These are phyloP conservation scores for Archips xylosteana DNA, from an alignment of 2,888 invertebrate species.

Conservation along the genomic window DNA sequence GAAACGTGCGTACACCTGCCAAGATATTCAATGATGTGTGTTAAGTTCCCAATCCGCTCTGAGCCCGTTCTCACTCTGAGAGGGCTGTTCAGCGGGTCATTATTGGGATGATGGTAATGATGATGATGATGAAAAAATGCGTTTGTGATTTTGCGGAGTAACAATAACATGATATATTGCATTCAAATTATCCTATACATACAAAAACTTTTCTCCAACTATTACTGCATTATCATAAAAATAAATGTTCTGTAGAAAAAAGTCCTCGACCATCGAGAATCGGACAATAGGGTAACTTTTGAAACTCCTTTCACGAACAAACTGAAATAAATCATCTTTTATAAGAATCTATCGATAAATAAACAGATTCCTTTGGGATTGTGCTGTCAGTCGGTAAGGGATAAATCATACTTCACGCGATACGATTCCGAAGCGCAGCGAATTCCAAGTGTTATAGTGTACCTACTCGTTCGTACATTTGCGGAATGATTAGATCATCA, in stretches of 20 bases:
- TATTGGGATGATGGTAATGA: too few species aligned
- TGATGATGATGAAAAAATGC: too few species aligned
- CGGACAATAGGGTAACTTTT: conserved; percentile 32
- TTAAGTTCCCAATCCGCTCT: too few species aligned
- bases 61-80: too few species aligned
- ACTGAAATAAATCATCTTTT: conserved; percentile 35
- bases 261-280: neutral
- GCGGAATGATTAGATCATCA: too few species aligned
- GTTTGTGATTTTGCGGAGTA: neutral
- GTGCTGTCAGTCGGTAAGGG: conserved; percentile 12
- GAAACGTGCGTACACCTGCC: too few species aligned
- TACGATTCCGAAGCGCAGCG: neutral
- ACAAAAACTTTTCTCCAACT: conserved; percentile 28
- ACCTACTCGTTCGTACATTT: neutral
- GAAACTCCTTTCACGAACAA: conserved; percentile 31
- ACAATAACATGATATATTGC: neutral
- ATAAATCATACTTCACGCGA: neutral
- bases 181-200: neutral
- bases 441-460: neutral
- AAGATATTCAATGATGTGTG: too few species aligned
- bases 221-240: conserved; percentile 39
- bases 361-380: conserved; percentile 28
- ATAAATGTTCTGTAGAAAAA: conserved; percentile 17
- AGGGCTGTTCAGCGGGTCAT: too few species aligned
- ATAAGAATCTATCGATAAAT: conserved; percentile 20